Conservation (phyloP, 2,113 vertebrate species). For the Nothocercus nigrocapillus region DNA sequence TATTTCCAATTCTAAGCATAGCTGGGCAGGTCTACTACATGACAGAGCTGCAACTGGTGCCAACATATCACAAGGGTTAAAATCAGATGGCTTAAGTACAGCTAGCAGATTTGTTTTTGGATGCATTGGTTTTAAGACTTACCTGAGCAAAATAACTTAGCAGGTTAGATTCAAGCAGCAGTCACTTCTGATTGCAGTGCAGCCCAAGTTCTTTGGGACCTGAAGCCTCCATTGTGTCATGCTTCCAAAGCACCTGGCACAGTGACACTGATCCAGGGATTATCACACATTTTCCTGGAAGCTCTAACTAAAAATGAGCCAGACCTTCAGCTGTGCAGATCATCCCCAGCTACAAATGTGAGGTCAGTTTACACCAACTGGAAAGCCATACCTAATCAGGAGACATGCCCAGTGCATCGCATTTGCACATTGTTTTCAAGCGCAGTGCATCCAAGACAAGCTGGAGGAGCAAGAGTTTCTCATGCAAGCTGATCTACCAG, state of each 20-base stretch:
- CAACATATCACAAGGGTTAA: background rate
- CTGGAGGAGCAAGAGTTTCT: background rate
- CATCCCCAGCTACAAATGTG: background rate
- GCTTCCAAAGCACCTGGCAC: slow-evolving; percentile 18
- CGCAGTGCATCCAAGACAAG: background rate
- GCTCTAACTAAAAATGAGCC: background rate
- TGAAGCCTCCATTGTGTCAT: background rate
- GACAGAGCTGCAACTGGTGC: background rate
- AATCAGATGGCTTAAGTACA: background rate
- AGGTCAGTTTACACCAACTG: background rate
- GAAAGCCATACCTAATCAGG: background rate
- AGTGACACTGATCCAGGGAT: background rate
- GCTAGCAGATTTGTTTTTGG: background rate
- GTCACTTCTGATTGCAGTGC: background rate
- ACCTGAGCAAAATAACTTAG: background rate
- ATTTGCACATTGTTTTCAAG: background rate
- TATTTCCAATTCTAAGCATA: background rate
- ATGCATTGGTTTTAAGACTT: background rate
- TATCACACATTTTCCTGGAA: too few species aligned
- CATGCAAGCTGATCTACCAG: slow-evolving; percentile 10
- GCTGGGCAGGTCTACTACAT: background rate
- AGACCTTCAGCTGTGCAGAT: background rate
- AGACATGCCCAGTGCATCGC: background rate
- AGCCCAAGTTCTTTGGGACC: background rate
- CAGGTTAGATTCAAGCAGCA: background rate